Conservation (phyloP, 2,888 invertebrate species). For the Drosophila barbarae region DNA sequence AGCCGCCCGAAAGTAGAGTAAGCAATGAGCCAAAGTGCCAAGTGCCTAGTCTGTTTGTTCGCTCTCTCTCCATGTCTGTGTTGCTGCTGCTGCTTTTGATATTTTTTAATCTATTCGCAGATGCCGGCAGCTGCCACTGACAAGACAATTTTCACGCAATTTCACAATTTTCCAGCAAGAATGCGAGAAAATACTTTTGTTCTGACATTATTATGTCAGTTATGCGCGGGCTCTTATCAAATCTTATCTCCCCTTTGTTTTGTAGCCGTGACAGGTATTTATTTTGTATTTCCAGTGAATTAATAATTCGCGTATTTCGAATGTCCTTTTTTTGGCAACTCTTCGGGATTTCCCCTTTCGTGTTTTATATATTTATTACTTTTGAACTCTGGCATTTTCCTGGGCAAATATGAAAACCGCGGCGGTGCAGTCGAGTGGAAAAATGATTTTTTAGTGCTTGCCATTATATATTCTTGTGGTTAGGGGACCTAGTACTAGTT, state of each 20-base stretch:
- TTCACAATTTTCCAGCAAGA: conserved; percentile 43
- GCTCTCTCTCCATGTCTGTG: neutral
- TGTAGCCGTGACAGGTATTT: conserved; percentile 5
- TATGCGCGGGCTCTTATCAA: conserved; percentile 18
- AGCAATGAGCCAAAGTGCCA: conserved; percentile 29
- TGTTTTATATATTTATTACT: conserved; percentile 13
- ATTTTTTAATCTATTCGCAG: conserved; percentile 60
- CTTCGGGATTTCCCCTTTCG: neutral
- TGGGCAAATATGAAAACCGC: neutral
- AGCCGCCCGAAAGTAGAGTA: conserved; percentile 33
- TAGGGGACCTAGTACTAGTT: neutral
- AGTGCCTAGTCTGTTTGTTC: conserved; percentile 17
- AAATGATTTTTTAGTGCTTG: conserved; percentile 12
- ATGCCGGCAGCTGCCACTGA: conserved; percentile 57
- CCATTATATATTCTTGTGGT: conserved; percentile 3
- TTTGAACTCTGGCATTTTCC: conserved; percentile 22
- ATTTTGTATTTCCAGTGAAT: conserved; percentile 8
- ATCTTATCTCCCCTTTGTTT: conserved; percentile 12
- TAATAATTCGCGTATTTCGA: conserved; percentile 29
- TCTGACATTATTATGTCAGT: conserved; percentile 55
- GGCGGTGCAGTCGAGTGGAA: conserved; percentile 15
- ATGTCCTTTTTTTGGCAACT: conserved; percentile 14
- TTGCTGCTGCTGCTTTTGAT: conserved; percentile 40
- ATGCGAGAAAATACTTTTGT: conserved; percentile 30
- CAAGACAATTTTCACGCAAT: conserved; percentile 61